These are phyloP conservation scores for Sycobia sp. DNA, from an alignment of 1,140 invertebrate species.

Conservation along the genomic window DNA sequence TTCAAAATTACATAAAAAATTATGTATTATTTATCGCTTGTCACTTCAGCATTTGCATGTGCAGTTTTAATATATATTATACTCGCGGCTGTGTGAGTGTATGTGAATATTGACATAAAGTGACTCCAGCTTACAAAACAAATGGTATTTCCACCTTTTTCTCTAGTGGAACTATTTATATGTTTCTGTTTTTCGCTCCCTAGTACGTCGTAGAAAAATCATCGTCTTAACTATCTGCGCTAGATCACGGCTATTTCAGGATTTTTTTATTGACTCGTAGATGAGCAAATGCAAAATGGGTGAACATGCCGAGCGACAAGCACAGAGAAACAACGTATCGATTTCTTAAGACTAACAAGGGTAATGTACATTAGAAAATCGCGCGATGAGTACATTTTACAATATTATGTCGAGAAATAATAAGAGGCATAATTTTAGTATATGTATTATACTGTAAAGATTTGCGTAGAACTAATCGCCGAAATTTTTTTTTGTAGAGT, in stretches of 20 bases:
- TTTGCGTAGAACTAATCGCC: conserved; percentile 6
- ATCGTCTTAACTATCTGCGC: conserved; percentile 31
- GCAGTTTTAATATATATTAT: background rate
- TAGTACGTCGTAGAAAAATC: conserved; percentile 47
- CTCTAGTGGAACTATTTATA: background rate
- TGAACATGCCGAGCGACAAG: conserved; percentile 2
- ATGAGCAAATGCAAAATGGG: conserved; percentile 31
- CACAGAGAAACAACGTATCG: conserved; percentile 32
- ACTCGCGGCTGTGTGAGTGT: background rate
- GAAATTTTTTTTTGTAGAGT: background rate
- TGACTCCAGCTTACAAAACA: background rate
- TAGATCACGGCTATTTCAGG: background rate
- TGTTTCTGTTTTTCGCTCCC: conserved; percentile 25
- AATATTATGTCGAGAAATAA: conserved; percentile 31
- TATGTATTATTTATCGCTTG: conserved; percentile 17
- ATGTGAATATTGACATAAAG: background rate
- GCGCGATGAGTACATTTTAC: conserved; percentile 34
- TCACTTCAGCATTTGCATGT: background rate
- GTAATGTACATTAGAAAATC: conserved; percentile 46
- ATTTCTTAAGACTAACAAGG: conserved; percentile 41
- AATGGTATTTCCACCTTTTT: conserved; percentile 4
- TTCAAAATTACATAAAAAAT: conserved; percentile 22
- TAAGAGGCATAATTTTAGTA: conserved; percentile 23
- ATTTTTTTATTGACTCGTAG: conserved; percentile 19
- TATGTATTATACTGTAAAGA: conserved; percentile 22